phyloP scores from a whole-genome alignment of 2,113 vertebrate species.

The Tursiops truncatus region DNA sequence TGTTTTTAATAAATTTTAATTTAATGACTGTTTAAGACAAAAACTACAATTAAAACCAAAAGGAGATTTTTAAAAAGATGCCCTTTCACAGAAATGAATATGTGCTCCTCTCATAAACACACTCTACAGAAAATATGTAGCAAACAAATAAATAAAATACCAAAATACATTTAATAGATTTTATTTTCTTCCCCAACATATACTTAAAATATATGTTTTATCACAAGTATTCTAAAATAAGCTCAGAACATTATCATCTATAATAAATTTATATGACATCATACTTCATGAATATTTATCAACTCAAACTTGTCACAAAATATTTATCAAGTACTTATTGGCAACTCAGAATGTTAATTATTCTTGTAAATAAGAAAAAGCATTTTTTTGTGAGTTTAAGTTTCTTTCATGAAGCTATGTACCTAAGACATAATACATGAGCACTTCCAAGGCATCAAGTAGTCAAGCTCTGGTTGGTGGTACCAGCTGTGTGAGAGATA shows the following conservation, averaged over 20 bases:
- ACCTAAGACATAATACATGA: background rate
- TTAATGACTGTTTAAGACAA: slow-evolving; percentile 21
- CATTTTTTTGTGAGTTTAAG: background rate
- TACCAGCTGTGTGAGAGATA: background rate
- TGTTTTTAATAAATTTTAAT: background rate
- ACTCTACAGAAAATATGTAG: background rate
- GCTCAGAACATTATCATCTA: background rate
- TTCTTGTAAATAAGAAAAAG: background rate
- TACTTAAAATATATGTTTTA: background rate
- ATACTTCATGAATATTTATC: background rate
- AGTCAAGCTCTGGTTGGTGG: background rate
- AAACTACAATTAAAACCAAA: background rate
- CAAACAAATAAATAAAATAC: background rate
- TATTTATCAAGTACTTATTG: background rate
- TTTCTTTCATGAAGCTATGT: background rate
- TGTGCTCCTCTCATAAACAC: background rate
- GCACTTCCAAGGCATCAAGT: background rate
- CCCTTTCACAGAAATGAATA: background rate
- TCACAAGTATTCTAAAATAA: background rate
- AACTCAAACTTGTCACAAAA: background rate
- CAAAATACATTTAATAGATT: background rate
- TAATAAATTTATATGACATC: background rate
- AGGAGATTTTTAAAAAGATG: background rate
- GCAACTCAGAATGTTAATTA: background rate
- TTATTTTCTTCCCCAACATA: background rate